Conservation (phyloP, 2,888 invertebrate genomes). For the Automeris io region DNA sequence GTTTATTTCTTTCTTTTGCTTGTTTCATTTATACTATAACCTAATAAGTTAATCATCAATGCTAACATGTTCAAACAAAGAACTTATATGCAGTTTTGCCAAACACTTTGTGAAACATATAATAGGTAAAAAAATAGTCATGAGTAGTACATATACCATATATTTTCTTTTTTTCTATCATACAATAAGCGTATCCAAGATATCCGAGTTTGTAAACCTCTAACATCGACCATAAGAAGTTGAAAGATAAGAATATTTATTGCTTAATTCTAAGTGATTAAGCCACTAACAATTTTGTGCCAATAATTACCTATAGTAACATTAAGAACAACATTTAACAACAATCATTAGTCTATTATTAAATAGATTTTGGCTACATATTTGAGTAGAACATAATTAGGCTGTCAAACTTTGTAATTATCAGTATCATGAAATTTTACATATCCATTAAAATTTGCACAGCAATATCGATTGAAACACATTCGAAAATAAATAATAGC, state of each 20-base stretch:
- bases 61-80: too few species aligned
- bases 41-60: too few species aligned
- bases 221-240: slow-evolving; percentile 9
- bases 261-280: slow-evolving; percentile 32
- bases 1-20: too few species aligned
- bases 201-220: slow-evolving; percentile 2
- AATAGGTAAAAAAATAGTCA: slow-evolving; percentile 12
- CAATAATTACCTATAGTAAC: slow-evolving; percentile 11
- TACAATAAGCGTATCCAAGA: slow-evolving; percentile 37
- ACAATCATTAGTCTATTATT: slow-evolving; percentile 3
- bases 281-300: slow-evolving; percentile 36
- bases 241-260: slow-evolving; percentile 24
- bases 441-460: slow-evolving; percentile 15
- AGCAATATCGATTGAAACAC: slow-evolving; percentile 30
- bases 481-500: slow-evolving; percentile 54
- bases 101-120: too few species aligned
- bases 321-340: slow-evolving; percentile 10
- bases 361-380: too few species aligned
- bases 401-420: slow-evolving; percentile 7
- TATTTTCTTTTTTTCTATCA: slow-evolving; percentile 38
- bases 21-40: too few species aligned
- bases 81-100: too few species aligned
- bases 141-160: slow-evolving; percentile 29
- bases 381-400: too few species aligned
- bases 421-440: slow-evolving; percentile 29